Evolutionary conservation across 2,797 vertebrate species (phyloP), one percentile per base, ranked within the genome.

Genomic region (Myripristis jacobus): DNA sequence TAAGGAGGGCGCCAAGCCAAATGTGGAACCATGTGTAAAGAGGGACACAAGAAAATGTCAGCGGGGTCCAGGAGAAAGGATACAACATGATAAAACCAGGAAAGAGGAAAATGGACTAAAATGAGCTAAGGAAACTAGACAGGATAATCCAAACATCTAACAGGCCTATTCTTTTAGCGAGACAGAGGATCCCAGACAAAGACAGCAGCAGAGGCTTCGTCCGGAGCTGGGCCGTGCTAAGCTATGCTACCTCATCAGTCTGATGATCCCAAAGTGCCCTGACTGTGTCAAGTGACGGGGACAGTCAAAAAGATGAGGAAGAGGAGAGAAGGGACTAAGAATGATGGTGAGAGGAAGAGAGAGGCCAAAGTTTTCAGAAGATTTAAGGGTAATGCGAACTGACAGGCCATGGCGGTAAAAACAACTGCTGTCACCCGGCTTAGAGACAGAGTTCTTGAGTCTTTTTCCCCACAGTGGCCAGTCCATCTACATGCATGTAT

Each of bases 1-100:
- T n/a, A 4, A 31, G 31, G 82, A 86, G 79, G 75, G 44, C 78
- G 75, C 79, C 80, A 73, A 77, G 71, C 79, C 73, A 48, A 71
- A 72, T n/a, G 84, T 75, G 61, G 78, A 81, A 75, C 68, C 69
- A 72, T 54, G 72, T 38, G 27, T 65, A 66, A 58, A 82, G 72
- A 68, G 52, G 74, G 73, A 84, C 36, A 79, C 82, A 81, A 64
- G 44, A 53, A 73, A 73, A 68, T 73, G 69, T 54, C 68, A 57
- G 67, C 59, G 58, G 31, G 24, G 18, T 67, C 34, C 57, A 77
- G 29, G 64, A 73, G 61, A 72, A 74, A 81, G 55, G 53, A 78
- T n/a, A 13, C 31, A 63, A 38, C 41, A 22, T 15, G 44, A 72
- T n/a, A 66, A 73, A 66, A 53, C 2, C 29, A 22, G 36, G 24